phyloP scores from a whole-genome alignment of 2,888 invertebrate species.

The Bellardia pandia region DNA sequence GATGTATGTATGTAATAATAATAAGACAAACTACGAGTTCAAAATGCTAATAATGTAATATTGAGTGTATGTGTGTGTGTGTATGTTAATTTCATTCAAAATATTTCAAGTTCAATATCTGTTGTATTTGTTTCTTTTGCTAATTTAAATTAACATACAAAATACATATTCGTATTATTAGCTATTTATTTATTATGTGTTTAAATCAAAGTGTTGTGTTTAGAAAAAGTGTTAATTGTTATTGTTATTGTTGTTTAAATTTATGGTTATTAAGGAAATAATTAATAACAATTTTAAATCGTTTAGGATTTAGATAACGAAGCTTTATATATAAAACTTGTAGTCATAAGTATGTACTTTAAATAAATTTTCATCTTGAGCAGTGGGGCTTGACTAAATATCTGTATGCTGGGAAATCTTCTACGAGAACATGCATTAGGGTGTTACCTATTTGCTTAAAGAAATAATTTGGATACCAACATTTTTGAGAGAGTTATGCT shows the following conservation, averaged over 20 bases:
- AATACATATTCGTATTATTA: neutral
- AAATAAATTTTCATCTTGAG: slow-evolving; percentile 6
- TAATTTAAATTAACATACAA: slow-evolving; percentile 1
- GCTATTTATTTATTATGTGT: slow-evolving; percentile 15
- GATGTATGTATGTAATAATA: neutral
- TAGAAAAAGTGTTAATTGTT: neutral
- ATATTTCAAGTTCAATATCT: slow-evolving; percentile 66
- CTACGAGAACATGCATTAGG: no score
- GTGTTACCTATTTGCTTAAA: no score
- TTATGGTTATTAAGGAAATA: slow-evolving; percentile 32
- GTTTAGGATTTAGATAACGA: slow-evolving; percentile 17
- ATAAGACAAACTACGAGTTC: slow-evolving; percentile 20
- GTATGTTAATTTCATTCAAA: slow-evolving; percentile 50
- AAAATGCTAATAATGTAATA: neutral
- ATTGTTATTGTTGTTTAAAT: slow-evolving; percentile 25
- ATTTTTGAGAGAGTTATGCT: no score
- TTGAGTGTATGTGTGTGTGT: neutral
- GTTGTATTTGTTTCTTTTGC: neutral
- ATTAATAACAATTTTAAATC: slow-evolving; percentile 33
- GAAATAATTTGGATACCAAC: no score
- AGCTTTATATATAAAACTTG: neutral
- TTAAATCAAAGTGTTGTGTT: slow-evolving; percentile 9
- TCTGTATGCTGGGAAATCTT: no score
- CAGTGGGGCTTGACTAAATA: slow-evolving; percentile 9
- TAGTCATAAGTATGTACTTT: neutral